phyloP scores from a whole-genome alignment of 1,140 invertebrate genomes.

The Atopsyche davidsoni region DNA sequence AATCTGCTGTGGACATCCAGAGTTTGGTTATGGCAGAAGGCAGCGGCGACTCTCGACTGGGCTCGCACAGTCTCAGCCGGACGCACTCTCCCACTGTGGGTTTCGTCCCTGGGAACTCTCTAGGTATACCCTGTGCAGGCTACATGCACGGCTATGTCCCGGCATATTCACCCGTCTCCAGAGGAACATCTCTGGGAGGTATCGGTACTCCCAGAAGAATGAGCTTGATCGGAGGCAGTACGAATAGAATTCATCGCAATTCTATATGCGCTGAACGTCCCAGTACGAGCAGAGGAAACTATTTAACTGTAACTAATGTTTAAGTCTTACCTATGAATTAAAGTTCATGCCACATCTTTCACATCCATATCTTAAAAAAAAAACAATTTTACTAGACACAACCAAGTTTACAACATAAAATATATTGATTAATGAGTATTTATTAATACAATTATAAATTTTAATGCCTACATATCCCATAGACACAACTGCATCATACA shows the following conservation, averaged over 20 bases:
- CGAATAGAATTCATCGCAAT: constrained; percentile 24
- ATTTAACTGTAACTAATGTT: constrained; percentile 29
- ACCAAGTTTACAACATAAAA: too few species aligned
- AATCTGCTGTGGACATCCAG: constrained; percentile 77
- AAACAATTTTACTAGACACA: too few species aligned
- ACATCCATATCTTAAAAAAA: too few species aligned
- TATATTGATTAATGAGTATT: too few species aligned
- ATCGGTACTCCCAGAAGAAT: constrained; percentile 16
- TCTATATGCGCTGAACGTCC: constrained; percentile 27
- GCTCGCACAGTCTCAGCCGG: constrained; percentile 6
- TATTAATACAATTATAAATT: too few species aligned
- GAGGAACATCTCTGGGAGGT: constrained; percentile 24
- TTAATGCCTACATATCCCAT: too few species aligned
- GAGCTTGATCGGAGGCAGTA: constrained; percentile 10
- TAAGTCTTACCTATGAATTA: too few species aligned
- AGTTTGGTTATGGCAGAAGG: constrained; percentile 58
- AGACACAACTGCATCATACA: too few species aligned
- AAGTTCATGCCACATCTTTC: too few species aligned
- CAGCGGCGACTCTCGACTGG: constrained; percentile 16
- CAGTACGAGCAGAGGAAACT: constrained; percentile 24
- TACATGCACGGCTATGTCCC: constrained; percentile 6
- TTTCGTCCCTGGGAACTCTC: constrained; percentile 27
- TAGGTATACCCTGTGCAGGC: constrained; percentile 22
- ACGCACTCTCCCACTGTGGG: constrained; percentile 25
- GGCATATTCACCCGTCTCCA: constrained; percentile 7